Base-by-base conservation (phyloP, 53 echinoderm and acorn worm genomes). In the Hippasteria phrygiana region DNA sequence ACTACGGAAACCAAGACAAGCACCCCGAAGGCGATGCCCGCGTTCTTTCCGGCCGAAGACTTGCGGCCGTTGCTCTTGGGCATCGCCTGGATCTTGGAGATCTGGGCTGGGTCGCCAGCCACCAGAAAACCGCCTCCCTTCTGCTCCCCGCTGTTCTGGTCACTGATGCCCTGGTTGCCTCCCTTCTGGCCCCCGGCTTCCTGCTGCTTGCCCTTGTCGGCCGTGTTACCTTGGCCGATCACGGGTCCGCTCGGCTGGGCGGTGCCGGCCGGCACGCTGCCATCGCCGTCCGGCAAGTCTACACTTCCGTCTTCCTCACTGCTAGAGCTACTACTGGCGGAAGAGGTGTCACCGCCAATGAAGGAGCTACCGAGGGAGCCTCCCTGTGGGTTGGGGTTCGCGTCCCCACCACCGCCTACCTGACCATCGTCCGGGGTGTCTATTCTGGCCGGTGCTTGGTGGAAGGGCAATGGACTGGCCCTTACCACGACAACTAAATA, bases 11-110 rank as follows among this genome's bases (percentile, higher is more conserved):
- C 66, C 24, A 91, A 20, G n/a, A 40, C 47, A 8, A 91, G 78
- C 39, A 87, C 87, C 8, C 78, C 91, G 45, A 91, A 87, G 38
- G 87, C 87, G 62, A 91, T 91, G 59, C 91, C 91, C 0, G 78
- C 91, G n/a, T 78, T 71, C 70, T 48, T 56, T 14, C 91, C 91
- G 20, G 74, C 42, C 9, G 72, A 47, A 11, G 53, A 42, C 37
- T 65, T 34, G 38, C 14, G 20, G 55, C 37, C 43, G 47, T 46
- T 45, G 65, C 83, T 45, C 33, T 43, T 83, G 27, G 85, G 71
- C 20, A 18, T 10, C 5, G 51, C 70, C 24, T 85, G 85, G 71
- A 85, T 39, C 35, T 70, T 43, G 47, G 85, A 85, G 33, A 85
- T 66, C 32, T 20, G 16, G 51, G 84, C 69, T 5, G 70, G 33